Base-by-base conservation (phyloP, 2,888 invertebrate genomes). In the Synanthedon formicaeformis region DNA sequence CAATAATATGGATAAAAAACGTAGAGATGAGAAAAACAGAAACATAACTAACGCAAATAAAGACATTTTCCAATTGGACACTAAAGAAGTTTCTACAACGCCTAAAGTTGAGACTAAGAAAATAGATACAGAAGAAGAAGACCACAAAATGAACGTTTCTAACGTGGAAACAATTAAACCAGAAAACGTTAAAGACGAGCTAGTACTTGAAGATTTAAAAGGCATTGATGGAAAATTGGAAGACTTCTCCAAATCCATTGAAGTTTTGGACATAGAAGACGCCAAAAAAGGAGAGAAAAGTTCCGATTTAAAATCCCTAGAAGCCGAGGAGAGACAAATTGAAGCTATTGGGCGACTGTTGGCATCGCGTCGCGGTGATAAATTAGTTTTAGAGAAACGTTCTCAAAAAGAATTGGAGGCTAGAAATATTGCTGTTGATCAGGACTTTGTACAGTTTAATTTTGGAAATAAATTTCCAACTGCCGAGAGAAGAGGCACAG, bases 321-420 rank as follows among this genome's bases (percentile, higher is more conserved):
- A 87, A 62, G 87, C 88, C 0, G 88, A 88, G 66, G 88, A 88
- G 52, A 75, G 72, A 52, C 88, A 88, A 59, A 88, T 88, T 45
- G 88, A 88, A 65, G 88, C 81, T 27, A 85, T 88, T 23, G 88
- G 88, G 0, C 73, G 88, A 56, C 66, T 87, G 13, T 53, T 88
- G 58, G 86, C 86, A 2, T 75, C 81, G 0, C 73, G 77, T 52
- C 71, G 86, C 34, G 83, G 78, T 1, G 75, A 78, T 0, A 83
- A 82, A 55, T 57, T 88, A 0, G 66, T 81, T 23, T 41, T 88
- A 55, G 84, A 86, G 52, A 87, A 86, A 57, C 62, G 81, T 27
- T 81, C 86, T 0, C 78, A 88, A 50, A 79, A 84, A 58, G 79
- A 86, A 51, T 63, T 87, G 23, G 81, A 83, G 65, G 56, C 73